Percentiles rank a stretch among this genome's conserved stretches.
phyloP scores from a whole-genome alignment of 2,113 vertebrate genomes.

The Odontesthes bonariensis region DNA sequence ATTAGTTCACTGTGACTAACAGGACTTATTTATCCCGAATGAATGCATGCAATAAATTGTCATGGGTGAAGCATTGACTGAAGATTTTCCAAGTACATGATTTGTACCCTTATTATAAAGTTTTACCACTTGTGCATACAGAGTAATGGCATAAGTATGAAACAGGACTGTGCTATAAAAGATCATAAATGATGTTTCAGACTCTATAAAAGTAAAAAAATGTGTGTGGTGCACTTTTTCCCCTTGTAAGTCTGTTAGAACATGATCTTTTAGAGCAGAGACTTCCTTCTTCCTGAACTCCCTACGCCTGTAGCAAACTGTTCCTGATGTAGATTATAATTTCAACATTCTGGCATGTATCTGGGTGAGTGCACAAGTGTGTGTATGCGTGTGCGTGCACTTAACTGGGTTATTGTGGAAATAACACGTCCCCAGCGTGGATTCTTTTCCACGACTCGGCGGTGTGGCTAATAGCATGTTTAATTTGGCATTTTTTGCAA shows the following conservation, averaged over 20 bases:
- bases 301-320: slow-evolving; percentile 57
- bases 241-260: slow-evolving; percentile 30
- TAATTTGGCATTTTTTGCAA: slow-evolving; percentile 65
- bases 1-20: too few relatives aligned
- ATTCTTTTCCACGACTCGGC: slow-evolving; percentile 65
- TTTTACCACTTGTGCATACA: too few relatives aligned
- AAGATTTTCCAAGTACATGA: too few relatives aligned
- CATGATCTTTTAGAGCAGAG: slow-evolving; percentile 22
- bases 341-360: slow-evolving; percentile 62
- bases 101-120: too few relatives aligned
- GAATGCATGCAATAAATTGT: too few relatives aligned
- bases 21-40: too few relatives aligned
- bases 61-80: too few relatives aligned
- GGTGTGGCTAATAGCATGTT: slow-evolving; percentile 58
- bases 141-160: background rate
- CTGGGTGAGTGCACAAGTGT: slow-evolving; percentile 40
- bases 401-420: slow-evolving; percentile 37
- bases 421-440: slow-evolving; percentile 56
- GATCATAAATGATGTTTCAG: background rate
- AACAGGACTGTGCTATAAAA: background rate
- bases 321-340: slow-evolving; percentile 69
- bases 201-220: slow-evolving; percentile 21
- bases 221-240: slow-evolving; percentile 19
- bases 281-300: slow-evolving; percentile 32
- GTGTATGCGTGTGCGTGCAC: slow-evolving; percentile 9